phyloP scores from a whole-genome alignment of 2,888 invertebrate genomes.

The Mycalesis mineus region DNA sequence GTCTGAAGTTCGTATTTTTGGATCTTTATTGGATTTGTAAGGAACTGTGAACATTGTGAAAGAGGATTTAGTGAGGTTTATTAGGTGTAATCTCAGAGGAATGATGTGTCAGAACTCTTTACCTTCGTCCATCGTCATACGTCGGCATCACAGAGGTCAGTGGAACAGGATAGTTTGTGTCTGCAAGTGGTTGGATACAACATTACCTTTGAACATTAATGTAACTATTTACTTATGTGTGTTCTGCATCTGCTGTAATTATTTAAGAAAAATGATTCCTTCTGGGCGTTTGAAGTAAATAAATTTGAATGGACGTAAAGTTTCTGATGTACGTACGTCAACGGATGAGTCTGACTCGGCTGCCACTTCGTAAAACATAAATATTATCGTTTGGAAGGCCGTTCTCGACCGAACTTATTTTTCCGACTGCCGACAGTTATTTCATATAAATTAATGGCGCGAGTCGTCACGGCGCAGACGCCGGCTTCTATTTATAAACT shows the following conservation, averaged over 20 bases:
- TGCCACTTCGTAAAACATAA: constrained; percentile 74
- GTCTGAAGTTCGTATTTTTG: constrained; percentile 65
- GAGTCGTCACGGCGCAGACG: constrained; percentile 78
- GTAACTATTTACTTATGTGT: background rate
- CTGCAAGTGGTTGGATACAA: background rate
- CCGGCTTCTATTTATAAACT: constrained; percentile 76
- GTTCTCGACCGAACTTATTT: constrained; percentile 73
- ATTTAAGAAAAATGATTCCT: constrained; percentile 13
- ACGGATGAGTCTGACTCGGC: constrained; percentile 49
- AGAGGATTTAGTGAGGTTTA: constrained; percentile 54
- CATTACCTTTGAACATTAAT: background rate
- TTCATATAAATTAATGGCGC: constrained; percentile 78
- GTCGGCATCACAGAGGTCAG: constrained; percentile 3
- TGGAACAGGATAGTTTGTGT: background rate
- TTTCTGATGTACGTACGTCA: constrained; percentile 65
- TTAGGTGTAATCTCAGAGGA: constrained; percentile 51
- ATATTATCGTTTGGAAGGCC: constrained; percentile 74
- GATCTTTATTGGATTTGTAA: constrained; percentile 63
- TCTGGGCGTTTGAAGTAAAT: constrained; percentile 25
- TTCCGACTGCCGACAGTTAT: constrained; percentile 78
- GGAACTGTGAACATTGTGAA: constrained; percentile 60
- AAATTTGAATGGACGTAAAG: constrained; percentile 33
- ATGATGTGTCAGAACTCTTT: constrained; percentile 19
- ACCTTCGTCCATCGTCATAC: constrained; percentile 8
- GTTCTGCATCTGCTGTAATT: constrained; percentile 2